Conservation (phyloP, 2,797 vertebrate genomes). For the Synaphobranchus kaupii region DNA sequence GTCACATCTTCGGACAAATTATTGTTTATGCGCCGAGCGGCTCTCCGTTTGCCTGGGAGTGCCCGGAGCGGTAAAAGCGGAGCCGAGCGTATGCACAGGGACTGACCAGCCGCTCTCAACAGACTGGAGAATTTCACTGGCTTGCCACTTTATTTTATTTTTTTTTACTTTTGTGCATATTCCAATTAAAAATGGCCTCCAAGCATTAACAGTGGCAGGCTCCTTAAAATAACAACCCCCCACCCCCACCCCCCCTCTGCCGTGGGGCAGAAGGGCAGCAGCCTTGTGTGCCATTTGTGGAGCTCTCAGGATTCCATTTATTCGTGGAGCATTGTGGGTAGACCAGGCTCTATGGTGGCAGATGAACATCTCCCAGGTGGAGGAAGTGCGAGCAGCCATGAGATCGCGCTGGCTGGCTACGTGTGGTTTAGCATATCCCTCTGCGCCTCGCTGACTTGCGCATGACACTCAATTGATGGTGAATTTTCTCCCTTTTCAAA, state of each 20-base stretch:
- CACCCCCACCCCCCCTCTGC: neutral
- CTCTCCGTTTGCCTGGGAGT: neutral
- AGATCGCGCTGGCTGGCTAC: too few species aligned
- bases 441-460: neutral
- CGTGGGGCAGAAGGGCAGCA: neutral
- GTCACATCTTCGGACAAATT: neutral
- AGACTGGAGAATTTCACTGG: neutral
- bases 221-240: neutral
- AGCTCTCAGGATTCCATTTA: neutral
- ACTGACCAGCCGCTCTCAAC: neutral
- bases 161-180: neutral
- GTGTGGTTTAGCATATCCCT: too few species aligned
- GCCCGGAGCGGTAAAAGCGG: neutral
- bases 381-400: too few species aligned
- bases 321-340: neutral
- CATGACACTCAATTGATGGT: too few species aligned
- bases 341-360: neutral
- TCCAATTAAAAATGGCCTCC: neutral
- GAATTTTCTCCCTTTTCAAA: too few species aligned
- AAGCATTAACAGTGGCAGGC: neutral
- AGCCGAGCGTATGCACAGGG: neutral
- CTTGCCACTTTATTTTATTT: neutral
- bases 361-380: neutral
- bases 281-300: neutral
- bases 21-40: neutral